These are phyloP conservation scores for Notarius lentiginosus DNA, from an alignment of 2,113 vertebrate species.

Conservation along the genomic window DNA sequence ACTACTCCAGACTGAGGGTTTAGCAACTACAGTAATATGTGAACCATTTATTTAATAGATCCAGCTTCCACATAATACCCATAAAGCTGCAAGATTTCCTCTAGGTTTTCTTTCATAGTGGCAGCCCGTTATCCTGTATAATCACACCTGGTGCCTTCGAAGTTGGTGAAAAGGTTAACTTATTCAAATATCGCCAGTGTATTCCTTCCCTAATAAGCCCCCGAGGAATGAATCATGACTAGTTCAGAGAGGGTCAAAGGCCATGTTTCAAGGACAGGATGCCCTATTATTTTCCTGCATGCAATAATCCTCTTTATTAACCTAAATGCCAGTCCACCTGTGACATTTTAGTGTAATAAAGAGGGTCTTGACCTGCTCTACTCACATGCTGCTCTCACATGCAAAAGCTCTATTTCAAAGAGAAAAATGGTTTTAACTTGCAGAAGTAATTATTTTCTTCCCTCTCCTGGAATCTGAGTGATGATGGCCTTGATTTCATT, in stretches of 20 bases:
- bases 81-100: not conserved
- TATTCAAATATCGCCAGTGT: slow-evolving; percentile 52
- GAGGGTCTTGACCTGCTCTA: slow-evolving; percentile 43
- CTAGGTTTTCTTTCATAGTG: slow-evolving; percentile 14
- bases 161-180: slow-evolving; percentile 50
- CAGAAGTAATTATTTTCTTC: slow-evolving; percentile 44
- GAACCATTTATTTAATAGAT: not conserved
- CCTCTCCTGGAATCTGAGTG: not conserved
- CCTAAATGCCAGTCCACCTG: slow-evolving; percentile 53
- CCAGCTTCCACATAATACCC: not conserved
- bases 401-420: slow-evolving; percentile 28
- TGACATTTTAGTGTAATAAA: slow-evolving; percentile 62
- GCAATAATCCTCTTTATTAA: slow-evolving; percentile 58
- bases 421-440: slow-evolving; percentile 29
- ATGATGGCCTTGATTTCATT: slow-evolving; percentile 35
- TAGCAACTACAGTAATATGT: not conserved
- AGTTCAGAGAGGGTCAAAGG: slow-evolving; percentile 47
- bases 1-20: not conserved
- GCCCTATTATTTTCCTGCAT: slow-evolving; percentile 47
- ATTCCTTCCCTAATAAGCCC: slow-evolving; percentile 38
- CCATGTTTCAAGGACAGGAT: slow-evolving; percentile 48
- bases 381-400: slow-evolving; percentile 31
- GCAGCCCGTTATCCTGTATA: slow-evolving; percentile 35
- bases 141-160: slow-evolving; percentile 27
- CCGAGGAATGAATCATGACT: slow-evolving; percentile 8